Conservation (phyloP, 2,113 vertebrate genomes). For the Potamarius usumacintae region DNA sequence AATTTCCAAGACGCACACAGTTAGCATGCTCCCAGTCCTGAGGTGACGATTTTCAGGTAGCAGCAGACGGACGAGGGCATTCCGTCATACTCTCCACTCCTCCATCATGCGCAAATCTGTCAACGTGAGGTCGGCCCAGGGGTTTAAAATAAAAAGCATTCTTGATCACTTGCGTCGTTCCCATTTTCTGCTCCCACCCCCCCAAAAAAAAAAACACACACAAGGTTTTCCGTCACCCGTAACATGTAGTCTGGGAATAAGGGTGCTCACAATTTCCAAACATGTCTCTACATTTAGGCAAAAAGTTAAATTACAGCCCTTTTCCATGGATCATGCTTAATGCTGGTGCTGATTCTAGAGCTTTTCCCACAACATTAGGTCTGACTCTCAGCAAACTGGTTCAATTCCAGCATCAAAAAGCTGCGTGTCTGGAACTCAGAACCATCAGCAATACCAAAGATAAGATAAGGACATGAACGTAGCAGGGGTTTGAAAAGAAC, state of each 20-base stretch:
- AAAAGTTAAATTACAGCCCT: neutral
- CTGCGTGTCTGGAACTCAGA: neutral
- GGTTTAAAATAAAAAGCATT: neutral
- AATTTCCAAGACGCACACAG: neutral
- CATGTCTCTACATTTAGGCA: neutral
- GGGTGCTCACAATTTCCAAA: neutral
- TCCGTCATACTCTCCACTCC: neutral
- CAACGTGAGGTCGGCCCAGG: neutral
- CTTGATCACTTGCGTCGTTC: neutral
- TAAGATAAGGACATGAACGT: neutral
- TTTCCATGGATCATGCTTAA: neutral
- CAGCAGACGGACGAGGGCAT: neutral
- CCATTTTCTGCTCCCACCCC: neutral
- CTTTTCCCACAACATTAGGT: neutral
- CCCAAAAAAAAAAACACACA: neutral
- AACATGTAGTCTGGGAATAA: neutral
- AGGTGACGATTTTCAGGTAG: neutral
- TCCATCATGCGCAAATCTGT: constrained; percentile 5
- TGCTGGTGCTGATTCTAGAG: neutral
- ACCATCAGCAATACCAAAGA: neutral
- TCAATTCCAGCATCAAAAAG: neutral
- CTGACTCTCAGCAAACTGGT: neutral
- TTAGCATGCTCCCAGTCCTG: neutral
- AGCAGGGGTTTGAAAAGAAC: neutral
- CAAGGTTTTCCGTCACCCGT: neutral